Evolutionary conservation across 2,888 invertebrate species (phyloP), one percentile per base, ranked within the genome.

Genomic region (Andrena haemorrhoa): DNA sequence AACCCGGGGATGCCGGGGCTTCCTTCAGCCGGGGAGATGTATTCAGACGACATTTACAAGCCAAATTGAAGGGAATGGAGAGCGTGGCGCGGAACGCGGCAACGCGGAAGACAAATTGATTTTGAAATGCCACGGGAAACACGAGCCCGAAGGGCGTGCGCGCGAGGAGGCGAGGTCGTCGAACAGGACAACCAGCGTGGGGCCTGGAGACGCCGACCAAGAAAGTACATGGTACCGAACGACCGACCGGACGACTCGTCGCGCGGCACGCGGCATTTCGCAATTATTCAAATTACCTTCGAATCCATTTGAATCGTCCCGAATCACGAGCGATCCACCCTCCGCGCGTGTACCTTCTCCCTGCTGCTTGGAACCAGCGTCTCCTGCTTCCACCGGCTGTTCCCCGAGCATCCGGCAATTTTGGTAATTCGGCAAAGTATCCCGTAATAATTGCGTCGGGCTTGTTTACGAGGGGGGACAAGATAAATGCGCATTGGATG

Each of bases 1-100:
- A 73, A n/a, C 20, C 20, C 26, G 60, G 64, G 58, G 58, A 69
- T 75, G 20, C 51, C 53, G 61, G 33, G 58, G 51, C 58, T 64
- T 78, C 60, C 69, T 49, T 29, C 29, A 71, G 56, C 82, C 71
- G 65, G 79, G 82, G 86, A 90, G 90, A 91, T 92, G 90, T 92
- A 92, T 92, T 92, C 92, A 88, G 90, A 88, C 86, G 90, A 88
- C 91, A 92, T 92, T 92, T 92, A 92, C 92, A 92, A 92, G 91
- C 92, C 92, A 92, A 92, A 92, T 92, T 92, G 92, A 88, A 90
- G 90, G 90, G 90, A 91, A 92, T 89, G 90, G 89, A 86, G 90
- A 87, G 88, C 86, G 56, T 26, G 87, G 86, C 89, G 87, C 79
- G 87, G 85, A 87, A 85, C 87, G 87, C 79, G 88, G 85, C 86